Conservation (phyloP, 2,113 vertebrate genomes). For the Amblyopsis rosae region DNA sequence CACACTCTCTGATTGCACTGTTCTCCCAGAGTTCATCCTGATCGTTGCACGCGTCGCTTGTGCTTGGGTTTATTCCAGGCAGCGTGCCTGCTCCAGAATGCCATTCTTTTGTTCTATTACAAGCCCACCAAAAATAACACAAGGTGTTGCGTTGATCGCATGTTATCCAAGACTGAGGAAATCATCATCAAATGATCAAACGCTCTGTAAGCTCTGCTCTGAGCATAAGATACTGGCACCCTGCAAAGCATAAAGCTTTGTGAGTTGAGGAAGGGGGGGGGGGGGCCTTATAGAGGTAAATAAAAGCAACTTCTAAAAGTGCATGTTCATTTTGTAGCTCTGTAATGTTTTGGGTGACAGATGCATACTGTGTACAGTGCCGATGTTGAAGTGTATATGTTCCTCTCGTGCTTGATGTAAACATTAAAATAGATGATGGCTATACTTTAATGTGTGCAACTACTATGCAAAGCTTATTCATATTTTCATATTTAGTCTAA, state of each 20-base stretch:
- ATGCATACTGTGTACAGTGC: neutral
- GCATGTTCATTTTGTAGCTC: conserved; percentile 18
- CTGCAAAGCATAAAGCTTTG: conserved; percentile 2
- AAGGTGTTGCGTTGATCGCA: conserved; percentile 9
- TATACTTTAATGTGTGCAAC: conserved; percentile 21
- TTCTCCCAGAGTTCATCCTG: neutral
- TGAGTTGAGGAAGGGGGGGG: neutral
- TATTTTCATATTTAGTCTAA: conserved; percentile 7
- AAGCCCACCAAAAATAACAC: neutral
- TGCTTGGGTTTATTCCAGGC: conserved; percentile 16
- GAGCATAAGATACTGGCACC: neutral
- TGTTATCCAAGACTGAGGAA: conserved; percentile 4
- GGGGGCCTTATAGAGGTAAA: neutral
- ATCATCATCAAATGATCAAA: neutral
- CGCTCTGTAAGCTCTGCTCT: conserved; percentile 6
- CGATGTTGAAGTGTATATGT: conserved; percentile 21
- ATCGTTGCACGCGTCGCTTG: conserved; percentile 8
- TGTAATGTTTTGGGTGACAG: neutral
- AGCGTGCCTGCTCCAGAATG: neutral
- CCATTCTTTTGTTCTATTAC: neutral
- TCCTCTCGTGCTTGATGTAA: conserved; percentile 47
- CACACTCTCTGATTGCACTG: conserved; percentile 21
- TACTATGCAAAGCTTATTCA: conserved; percentile 23
- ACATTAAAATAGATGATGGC: conserved; percentile 39
- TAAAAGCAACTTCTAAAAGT: neutral